Evolutionary conservation across 2,888 invertebrate species (phyloP), one percentile per base, ranked within the genome.

Genomic region (Harpagoxenus sublaevis): DNA sequence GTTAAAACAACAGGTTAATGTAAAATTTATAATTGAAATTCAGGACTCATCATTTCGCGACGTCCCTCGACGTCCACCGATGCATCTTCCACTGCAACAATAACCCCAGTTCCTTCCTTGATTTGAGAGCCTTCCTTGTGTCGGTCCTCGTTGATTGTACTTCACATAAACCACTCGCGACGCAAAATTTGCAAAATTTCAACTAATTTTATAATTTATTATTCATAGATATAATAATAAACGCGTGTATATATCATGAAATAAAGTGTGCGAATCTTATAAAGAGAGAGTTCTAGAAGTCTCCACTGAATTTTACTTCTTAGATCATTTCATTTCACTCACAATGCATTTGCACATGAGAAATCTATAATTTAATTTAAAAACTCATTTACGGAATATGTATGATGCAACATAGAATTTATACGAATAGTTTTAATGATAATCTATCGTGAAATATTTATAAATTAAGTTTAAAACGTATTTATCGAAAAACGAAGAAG

Each of bases 21-120:
- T 70, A n/a, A 70, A 48, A 68, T 48, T 66, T 63, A 42, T 65
- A 68, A 68, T 70, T 70, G 3, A 70, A 70, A 70, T 23, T 23
- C 23, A 23, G 23, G 23, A 70, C 31, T 70, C 70, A 70, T 10
- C 51, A 12, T 70, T 68, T 68, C 6, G 3, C n/a, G 31, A n/a
- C 1, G 6, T 70, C n/a, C 6, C 51, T 70, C 51, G 12, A 48
- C 3, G 48, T 31, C 68, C 15, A 45, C 4, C 18, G 35, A 62
- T 51, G n/a, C 3, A 31, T 51, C 70, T 70, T 70, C 8, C n/a
- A n/a, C 18, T 51, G 70, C 18, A 65, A 6, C 9, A n/a, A 48
- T 51, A 18, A 18, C 9, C 9, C 8, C 3, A 0, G 4, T 48
- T 23, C 23, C 23, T 23, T 23, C 23, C 23, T 23, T 23, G 28